A percentile compares a stretch with the other conserved stretches of the same genome.
phyloP scores from a whole-genome alignment of 2,797 vertebrate species.

The Cichlasoma orientale region DNA sequence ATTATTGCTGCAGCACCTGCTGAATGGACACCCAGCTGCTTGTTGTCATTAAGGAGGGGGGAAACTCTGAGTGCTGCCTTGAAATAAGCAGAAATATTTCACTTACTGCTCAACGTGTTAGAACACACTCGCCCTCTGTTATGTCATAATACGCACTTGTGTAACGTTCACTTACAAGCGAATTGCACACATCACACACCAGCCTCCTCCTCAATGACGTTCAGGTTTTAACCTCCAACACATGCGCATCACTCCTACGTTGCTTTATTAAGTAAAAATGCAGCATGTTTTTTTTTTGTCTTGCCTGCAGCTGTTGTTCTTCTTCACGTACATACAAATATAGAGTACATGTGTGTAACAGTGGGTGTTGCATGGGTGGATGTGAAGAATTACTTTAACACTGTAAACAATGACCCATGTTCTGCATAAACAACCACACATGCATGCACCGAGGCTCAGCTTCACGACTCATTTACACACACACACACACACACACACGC shows the following conservation, averaged over 20 bases:
- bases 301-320: slow-evolving; percentile 32
- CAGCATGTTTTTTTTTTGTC: slow-evolving; percentile 37
- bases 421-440: slow-evolving; percentile 31
- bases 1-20: slow-evolving; percentile 18
- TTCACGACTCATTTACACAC: slow-evolving; percentile 27
- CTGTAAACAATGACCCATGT: slow-evolving; percentile 25
- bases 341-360: slow-evolving; percentile 45
- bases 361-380: slow-evolving; percentile 44
- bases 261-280: slow-evolving; percentile 55
- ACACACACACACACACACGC: not conserved
- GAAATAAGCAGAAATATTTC: slow-evolving; percentile 23
- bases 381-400: slow-evolving; percentile 41
- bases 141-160: slow-evolving; percentile 1
- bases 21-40: slow-evolving; percentile 19
- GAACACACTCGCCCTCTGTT: not conserved
- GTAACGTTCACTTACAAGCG: not conserved
- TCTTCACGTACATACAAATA: slow-evolving; percentile 65
- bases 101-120: not conserved
- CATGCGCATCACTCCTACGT: slow-evolving; percentile 37
- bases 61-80: slow-evolving; percentile 18
- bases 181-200: not conserved
- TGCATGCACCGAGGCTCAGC: slow-evolving; percentile 14
- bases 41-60: slow-evolving; percentile 18
- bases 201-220: slow-evolving; percentile 27
- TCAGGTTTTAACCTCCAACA: slow-evolving; percentile 20